Conservation (phyloP, 1,140 invertebrate species). For the Epicauta chinensis region DNA sequence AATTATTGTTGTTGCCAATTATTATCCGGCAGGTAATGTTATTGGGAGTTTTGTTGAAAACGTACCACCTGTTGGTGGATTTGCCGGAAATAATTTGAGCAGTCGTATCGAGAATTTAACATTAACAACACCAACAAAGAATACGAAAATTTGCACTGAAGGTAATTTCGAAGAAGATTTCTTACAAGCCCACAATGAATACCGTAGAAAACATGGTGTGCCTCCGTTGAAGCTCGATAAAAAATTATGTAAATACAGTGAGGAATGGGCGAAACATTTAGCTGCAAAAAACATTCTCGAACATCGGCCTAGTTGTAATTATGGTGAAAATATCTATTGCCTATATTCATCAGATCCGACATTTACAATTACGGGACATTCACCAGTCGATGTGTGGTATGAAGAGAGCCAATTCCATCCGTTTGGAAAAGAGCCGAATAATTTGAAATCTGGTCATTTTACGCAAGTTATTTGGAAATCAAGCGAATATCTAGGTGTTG, state of each 20-base stretch:
- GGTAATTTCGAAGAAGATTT: constrained; percentile 34
- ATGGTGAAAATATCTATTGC: constrained; percentile 78
- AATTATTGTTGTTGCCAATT: constrained; percentile 61
- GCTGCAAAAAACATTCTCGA: constrained; percentile 60
- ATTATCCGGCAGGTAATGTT: constrained; percentile 62
- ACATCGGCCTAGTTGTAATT: constrained; percentile 67
- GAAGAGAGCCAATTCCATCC: constrained; percentile 51
- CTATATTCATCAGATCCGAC: constrained; percentile 67
- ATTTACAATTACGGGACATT: constrained; percentile 56
- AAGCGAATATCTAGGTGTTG: constrained; percentile 70
- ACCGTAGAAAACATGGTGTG: constrained; percentile 64
- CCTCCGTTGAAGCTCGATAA: constrained; percentile 54
- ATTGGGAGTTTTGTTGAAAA: constrained; percentile 53
- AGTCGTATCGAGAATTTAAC: constrained; percentile 9
- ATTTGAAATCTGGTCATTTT: constrained; percentile 63
- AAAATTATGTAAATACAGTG: constrained; percentile 55
- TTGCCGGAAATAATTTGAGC: constrained; percentile 15
- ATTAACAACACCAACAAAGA: constrained; percentile 4
- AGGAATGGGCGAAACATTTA: constrained; percentile 77
- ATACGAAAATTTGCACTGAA: constrained; percentile 14
- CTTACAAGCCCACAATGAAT: constrained; percentile 69
- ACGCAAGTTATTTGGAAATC: constrained; percentile 77
- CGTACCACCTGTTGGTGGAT: constrained; percentile 43
- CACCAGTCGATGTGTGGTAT: constrained; percentile 71
- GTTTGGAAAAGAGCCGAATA: constrained; percentile 60